Base-by-base conservation (phyloP, 2,113 vertebrate genomes). In the Toxostoma redivivum region DNA sequence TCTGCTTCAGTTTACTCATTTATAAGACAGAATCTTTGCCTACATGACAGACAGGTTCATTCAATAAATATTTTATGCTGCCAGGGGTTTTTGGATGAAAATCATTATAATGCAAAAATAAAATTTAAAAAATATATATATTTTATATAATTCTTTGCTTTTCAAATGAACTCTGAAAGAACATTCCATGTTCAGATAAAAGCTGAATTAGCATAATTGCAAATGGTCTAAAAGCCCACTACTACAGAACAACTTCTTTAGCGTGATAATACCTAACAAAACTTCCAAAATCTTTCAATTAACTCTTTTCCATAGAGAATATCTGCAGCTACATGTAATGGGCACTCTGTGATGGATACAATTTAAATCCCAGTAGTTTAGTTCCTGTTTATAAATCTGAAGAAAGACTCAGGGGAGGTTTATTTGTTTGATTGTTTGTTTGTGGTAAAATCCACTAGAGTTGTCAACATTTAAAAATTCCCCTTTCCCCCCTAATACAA, bases 51-150 rank as follows among this genome's bases (percentile, higher is more conserved):
- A 42, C 33, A 93, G 24, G 22, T 8, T 73, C 37, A 62, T 79
- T 94, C 57, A 86, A 90, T 90, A 86, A 87, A 87, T 94, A 51
- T 73, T 95, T 91, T 88, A 93, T 82, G 13, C 35, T 61, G 19
- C 6, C 33, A 54, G 11, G n/a, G 16, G 11, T 91, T 61, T 21
- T 80, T 73, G 38, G 23, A 54, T 40, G 31, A 93, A 88, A 88
- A 72, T 72, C 9, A 76, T 70, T 82, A 57, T 38, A 70, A 82
- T 23, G 21, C 0, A 31, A 79, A 95, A 94, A 82, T 31, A 80
- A 27, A 85, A 81, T 42, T 40, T 15, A 56, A 87, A 56, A 89
- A 48, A 31, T 15, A 42, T 15, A 6, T 62, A 4, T 65, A n/a
- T 91, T 88, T 56, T 37, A 64, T 80, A 10, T 51, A 80, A 83